These are phyloP conservation scores for Malurus alboscapulatus DNA, from an alignment of 2,113 vertebrate species.

Conservation along the genomic window DNA sequence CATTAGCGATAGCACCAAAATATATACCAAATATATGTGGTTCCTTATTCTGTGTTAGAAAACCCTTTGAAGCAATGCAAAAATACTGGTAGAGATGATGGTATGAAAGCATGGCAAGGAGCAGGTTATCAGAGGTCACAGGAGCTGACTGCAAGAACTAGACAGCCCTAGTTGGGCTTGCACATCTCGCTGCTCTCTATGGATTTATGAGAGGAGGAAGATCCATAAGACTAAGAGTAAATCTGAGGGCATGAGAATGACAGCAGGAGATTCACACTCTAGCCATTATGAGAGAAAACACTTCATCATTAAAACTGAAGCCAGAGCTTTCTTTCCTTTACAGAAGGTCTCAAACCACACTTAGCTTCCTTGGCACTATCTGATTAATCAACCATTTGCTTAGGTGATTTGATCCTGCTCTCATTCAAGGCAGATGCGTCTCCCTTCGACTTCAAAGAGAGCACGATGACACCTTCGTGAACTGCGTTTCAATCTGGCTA, in stretches of 20 bases:
- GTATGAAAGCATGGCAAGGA: not conserved
- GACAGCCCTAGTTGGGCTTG: not conserved
- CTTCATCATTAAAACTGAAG: not conserved
- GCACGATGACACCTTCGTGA: not conserved
- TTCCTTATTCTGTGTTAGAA: not conserved
- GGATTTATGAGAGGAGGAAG: not conserved
- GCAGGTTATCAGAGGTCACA: not conserved
- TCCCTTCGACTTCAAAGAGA: conserved; percentile 54
- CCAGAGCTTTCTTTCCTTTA: not conserved
- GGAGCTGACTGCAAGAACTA: not conserved
- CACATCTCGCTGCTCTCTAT: not conserved
- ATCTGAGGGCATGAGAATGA: not conserved
- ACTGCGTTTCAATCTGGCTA: conserved; percentile 22
- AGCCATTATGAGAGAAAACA: not conserved
- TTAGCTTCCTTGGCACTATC: not conserved
- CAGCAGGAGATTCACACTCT: not conserved
- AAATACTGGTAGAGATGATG: not conserved
- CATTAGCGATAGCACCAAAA: not conserved
- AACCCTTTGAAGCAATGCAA: not conserved
- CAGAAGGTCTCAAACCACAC: not conserved
- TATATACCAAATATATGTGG: not conserved
- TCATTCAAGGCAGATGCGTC: conserved; percentile 9
- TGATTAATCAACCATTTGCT: conserved; percentile 27
- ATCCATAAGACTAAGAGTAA: not conserved
- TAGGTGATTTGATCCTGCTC: conserved; percentile 5